These are phyloP conservation scores for Pogonus chalceus DNA, from an alignment of 1,140 invertebrate species.

Conservation along the genomic window DNA sequence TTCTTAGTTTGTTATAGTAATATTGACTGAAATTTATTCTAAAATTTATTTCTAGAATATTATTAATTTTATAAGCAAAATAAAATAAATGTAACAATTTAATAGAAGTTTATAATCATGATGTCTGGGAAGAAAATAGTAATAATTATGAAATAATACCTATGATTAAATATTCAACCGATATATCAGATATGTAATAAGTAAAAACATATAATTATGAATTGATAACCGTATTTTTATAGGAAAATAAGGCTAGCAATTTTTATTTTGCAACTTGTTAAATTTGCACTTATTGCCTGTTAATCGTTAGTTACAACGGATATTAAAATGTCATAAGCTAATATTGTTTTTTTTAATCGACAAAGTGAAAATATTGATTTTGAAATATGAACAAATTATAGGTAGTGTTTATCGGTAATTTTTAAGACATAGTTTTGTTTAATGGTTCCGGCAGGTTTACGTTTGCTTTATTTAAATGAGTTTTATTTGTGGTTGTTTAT, in stretches of 20 bases:
- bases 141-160: background rate
- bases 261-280: background rate
- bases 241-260: too few species aligned
- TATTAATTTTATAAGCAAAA: too few species aligned
- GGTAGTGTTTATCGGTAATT: background rate
- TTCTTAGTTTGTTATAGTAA: too few species aligned
- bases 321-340: background rate
- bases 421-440: background rate
- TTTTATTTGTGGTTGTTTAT: background rate
- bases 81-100: too few species aligned
- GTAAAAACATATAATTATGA: too few species aligned
- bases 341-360: background rate
- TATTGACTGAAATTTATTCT: too few species aligned
- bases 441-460: background rate
- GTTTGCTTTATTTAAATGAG: background rate
- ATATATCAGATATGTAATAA: background rate
- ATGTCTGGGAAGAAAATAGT: too few species aligned
- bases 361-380: background rate
- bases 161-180: background rate
- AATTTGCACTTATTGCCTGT: background rate
- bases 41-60: too few species aligned
- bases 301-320: background rate
- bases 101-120: too few species aligned
- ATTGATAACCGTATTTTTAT: too few species aligned
- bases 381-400: background rate